Percentiles rank a stretch among this genome's conserved stretches.
phyloP scores from a whole-genome alignment of 2,888 invertebrate genomes.

The Drosophila peninsularis region DNA sequence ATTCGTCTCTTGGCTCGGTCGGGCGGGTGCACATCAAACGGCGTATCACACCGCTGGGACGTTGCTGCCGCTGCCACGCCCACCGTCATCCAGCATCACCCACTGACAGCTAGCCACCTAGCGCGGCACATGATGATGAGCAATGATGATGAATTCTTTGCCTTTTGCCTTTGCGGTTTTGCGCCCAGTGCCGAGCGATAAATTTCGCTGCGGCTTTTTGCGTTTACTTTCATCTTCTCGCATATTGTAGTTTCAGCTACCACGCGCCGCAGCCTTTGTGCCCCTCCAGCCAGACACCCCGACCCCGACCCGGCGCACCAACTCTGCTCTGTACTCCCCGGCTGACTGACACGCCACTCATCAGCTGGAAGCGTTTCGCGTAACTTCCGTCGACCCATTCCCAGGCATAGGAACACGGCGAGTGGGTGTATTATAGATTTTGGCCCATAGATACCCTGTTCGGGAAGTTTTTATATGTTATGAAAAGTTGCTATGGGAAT shows the following conservation, averaged over 20 bases:
- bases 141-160: slow-evolving; percentile 76
- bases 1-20: neutral
- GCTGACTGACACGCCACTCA: slow-evolving; percentile 56
- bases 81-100: too few relatives aligned
- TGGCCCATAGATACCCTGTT: slow-evolving; percentile 15
- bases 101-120: slow-evolving; percentile 55
- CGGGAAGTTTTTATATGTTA: neutral
- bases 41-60: slow-evolving; percentile 67
- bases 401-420: neutral
- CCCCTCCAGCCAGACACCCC: neutral
- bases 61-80: slow-evolving; percentile 1
- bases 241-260: slow-evolving; percentile 40
- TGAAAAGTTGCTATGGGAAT: neutral
- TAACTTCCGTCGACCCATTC: slow-evolving; percentile 58
- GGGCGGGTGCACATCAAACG: slow-evolving; percentile 62
- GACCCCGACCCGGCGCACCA: neutral
- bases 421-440: accelerated
- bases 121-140: slow-evolving; percentile 54
- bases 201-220: slow-evolving; percentile 61
- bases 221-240: slow-evolving; percentile 69
- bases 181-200: slow-evolving; percentile 43
- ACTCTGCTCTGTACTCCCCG: neutral
- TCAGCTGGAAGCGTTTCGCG: slow-evolving; percentile 75
- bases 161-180: slow-evolving; percentile 63
- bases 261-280: slow-evolving; percentile 30